phyloP scores from a whole-genome alignment of 2,113 vertebrate species.

The Scomber japonicus region DNA sequence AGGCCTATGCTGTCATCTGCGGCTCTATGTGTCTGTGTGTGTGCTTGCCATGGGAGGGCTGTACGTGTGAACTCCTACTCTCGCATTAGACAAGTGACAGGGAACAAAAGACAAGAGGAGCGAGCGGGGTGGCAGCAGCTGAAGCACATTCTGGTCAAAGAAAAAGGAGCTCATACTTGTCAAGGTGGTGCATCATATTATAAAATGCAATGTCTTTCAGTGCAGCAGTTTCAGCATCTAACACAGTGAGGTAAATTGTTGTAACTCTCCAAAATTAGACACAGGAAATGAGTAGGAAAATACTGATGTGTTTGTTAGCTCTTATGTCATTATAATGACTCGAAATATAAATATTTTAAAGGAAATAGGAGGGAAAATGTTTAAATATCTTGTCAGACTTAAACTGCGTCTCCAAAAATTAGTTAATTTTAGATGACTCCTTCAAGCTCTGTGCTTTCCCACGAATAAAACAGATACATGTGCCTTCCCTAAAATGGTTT shows the following conservation, averaged over 20 bases:
- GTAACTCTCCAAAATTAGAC: slow-evolving; percentile 4
- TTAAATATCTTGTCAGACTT: background rate
- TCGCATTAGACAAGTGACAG: slow-evolving; percentile 49
- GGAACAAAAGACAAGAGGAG: slow-evolving; percentile 45
- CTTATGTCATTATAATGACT: background rate
- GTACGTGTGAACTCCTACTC: slow-evolving; percentile 58
- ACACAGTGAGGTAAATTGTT: background rate
- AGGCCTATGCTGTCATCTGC: slow-evolving; percentile 45
- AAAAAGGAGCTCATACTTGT: slow-evolving; percentile 9
- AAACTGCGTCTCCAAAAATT: background rate
- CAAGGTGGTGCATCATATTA: background rate
- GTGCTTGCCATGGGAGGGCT: slow-evolving; percentile 16
- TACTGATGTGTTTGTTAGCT: background rate
- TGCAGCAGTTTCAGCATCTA: background rate
- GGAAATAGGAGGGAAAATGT: background rate
- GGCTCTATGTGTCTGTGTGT: slow-evolving; percentile 30
- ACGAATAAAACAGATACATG: background rate
- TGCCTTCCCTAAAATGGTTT: slow-evolving; percentile 7
- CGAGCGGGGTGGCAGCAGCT: slow-evolving; percentile 8
- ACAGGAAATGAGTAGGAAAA: background rate
- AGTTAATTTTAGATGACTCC: background rate
- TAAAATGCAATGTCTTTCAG: slow-evolving; percentile 3
- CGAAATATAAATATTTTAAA: background rate
- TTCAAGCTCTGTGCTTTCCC: background rate
- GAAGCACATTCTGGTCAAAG: slow-evolving; percentile 16